Evolutionary conservation across 2,888 invertebrate genomes (phyloP), one percentile per base, ranked within the genome.

Genomic region (Melanophora roralis): DNA sequence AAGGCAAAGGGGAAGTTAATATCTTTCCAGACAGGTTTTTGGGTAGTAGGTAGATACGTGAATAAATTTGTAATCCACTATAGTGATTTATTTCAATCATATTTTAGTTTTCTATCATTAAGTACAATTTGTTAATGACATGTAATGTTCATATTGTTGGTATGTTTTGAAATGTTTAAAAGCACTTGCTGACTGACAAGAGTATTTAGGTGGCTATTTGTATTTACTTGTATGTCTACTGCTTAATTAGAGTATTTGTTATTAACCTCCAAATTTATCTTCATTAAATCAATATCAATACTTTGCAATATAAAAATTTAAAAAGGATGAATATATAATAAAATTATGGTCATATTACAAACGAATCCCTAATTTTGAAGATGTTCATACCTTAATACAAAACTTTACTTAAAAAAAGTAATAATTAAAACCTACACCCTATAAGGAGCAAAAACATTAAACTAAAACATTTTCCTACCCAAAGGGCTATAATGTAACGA

Each of bases 211-310:
- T 60, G 67, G 7, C 11, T n/a, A n/a, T n/a, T n/a, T 23, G 57
- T 7, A 9, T n/a, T n/a, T n/a, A n/a, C n/a, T n/a, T 14, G n/a
- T 40, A 32, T 47, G n/a, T 47, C 64, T 64, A 72, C 53, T 55
- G 64, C 16, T 43, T 62, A 62, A 72, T 72, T 55, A 72, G 34
- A 43, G 43, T 36, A 34, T 40, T 43, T 2, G 16, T 43, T 7
- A 14, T 60, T 71, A 51, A 40, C 9, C 49, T 49, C 12, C 14
- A 60, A 27, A 60, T 71, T 60, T 59, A 60, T 40, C 23, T 27
- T 16, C 14, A 27, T n/a, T 14, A 27, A 16, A 43, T 8, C 40
- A n/a, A n/a, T 43, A 16, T 43, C 34, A 16, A 34, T 1, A 53
- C n/a, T 53, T 53, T 34, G 47, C 12, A 43, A 43, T 43, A 40